phyloP scores from a whole-genome alignment of 2,113 vertebrate species.

The Neotoma lepida region DNA sequence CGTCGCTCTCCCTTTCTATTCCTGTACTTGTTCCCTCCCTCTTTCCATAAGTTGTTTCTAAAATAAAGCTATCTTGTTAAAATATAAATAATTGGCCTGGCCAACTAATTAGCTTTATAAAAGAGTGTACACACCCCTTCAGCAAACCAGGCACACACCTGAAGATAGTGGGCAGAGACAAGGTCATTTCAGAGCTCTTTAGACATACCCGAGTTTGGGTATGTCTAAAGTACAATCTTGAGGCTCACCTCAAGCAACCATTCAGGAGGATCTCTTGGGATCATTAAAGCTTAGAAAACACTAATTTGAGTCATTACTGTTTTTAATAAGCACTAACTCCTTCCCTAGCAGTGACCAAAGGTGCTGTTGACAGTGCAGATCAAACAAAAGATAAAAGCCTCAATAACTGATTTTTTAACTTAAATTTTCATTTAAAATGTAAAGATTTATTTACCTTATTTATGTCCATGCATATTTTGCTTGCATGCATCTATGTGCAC shows the following conservation, averaged over 20 bases:
- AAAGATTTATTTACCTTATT: neutral
- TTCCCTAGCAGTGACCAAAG: neutral
- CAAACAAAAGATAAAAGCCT: slow-evolving; percentile 42
- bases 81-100: no score
- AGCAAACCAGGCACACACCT: slow-evolving; percentile 29
- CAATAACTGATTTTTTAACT: neutral
- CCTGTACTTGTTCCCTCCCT: no score
- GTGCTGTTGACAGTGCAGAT: neutral
- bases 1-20: no score
- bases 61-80: no score
- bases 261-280: slow-evolving; percentile 10
- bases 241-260: neutral
- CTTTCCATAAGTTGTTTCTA: no score
- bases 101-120: no score
- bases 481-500: neutral
- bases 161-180: neutral
- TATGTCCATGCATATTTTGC: neutral
- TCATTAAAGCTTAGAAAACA: slow-evolving; percentile 29
- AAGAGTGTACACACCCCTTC: neutral
- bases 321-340: slow-evolving; percentile 33
- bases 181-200: slow-evolving; percentile 30
- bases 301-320: neutral
- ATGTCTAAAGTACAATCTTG: neutral
- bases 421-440: neutral
- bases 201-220: neutral